Evolutionary conservation across 1,140 invertebrate genomes (phyloP).

Genomic region (Bombus pyrosoma): DNA sequence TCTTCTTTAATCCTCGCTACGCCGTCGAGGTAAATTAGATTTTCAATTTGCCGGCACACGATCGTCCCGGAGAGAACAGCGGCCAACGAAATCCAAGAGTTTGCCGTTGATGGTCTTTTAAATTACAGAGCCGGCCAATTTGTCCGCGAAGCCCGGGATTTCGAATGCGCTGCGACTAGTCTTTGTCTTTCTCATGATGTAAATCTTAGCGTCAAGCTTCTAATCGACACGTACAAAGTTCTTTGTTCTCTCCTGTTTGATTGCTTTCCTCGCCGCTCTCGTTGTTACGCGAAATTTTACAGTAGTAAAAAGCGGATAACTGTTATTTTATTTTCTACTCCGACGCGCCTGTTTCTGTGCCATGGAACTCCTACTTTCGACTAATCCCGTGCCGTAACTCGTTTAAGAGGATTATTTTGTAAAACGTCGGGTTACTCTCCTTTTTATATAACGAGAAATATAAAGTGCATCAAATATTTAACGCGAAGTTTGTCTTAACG

Average conservation of each 20-base stretch:
- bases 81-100: constrained; percentile 4
- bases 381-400: no score
- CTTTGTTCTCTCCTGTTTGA: neutral
- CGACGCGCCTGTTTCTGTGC: neutral
- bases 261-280: neutral
- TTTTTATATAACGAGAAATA: no score
- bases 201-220: neutral
- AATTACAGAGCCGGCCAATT: constrained; percentile 15
- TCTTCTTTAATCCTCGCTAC: neutral
- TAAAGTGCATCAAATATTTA: no score
- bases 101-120: constrained; percentile 30
- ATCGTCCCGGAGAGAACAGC: constrained; percentile 3
- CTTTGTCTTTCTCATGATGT: constrained; percentile 3
- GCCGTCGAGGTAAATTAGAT: constrained; percentile 19
- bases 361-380: no score
- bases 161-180: neutral
- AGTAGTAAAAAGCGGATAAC: neutral
- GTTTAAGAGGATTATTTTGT: no score
- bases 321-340: neutral
- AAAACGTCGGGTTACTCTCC: no score
- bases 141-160: neutral
- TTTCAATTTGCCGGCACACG: constrained; percentile 36
- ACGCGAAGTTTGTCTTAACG: no score
- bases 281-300: neutral
- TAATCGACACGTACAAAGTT: neutral